Conservation (phyloP, 2,888 invertebrate species). For the Eulithis prunata region DNA sequence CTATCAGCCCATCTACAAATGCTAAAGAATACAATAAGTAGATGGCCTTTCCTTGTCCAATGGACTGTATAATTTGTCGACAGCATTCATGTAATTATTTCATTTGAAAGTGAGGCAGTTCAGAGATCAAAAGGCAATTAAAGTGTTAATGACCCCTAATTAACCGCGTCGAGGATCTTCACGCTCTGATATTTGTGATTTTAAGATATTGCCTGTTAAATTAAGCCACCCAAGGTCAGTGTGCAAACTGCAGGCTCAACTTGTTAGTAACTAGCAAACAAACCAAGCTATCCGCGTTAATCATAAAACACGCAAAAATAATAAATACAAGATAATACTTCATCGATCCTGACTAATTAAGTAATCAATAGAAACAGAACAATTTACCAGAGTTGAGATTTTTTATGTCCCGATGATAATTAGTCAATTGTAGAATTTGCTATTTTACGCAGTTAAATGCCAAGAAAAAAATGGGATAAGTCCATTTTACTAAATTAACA, state of each 20-base stretch:
- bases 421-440: neutral
- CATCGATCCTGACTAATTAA: neutral
- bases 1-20: neutral
- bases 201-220: too few species aligned
- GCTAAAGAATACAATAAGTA: too few species aligned
- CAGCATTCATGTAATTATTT: constrained; percentile 39
- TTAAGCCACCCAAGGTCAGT: too few species aligned
- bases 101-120: constrained; percentile 35
- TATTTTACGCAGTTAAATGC: too few species aligned
- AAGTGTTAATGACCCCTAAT: constrained; percentile 15
- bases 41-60: neutral
- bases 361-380: constrained; percentile 9
- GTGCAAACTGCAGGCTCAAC: too few species aligned
- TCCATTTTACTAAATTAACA: too few species aligned
- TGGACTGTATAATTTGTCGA: constrained; percentile 1
- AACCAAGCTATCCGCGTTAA: too few species aligned
- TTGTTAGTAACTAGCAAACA: too few species aligned
- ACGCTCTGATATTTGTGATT: too few species aligned
- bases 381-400: constrained; percentile 5
- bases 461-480: too few species aligned
- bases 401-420: constrained; percentile 9
- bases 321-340: neutral
- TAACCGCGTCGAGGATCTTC: too few species aligned
- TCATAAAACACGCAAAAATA: too few species aligned
- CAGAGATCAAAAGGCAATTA: constrained; percentile 42